Percentiles rank a stretch among this genome's conserved stretches.
Evolutionary conservation across 2,113 vertebrate species (phyloP).

Genomic region (Piaya cayana): DNA sequence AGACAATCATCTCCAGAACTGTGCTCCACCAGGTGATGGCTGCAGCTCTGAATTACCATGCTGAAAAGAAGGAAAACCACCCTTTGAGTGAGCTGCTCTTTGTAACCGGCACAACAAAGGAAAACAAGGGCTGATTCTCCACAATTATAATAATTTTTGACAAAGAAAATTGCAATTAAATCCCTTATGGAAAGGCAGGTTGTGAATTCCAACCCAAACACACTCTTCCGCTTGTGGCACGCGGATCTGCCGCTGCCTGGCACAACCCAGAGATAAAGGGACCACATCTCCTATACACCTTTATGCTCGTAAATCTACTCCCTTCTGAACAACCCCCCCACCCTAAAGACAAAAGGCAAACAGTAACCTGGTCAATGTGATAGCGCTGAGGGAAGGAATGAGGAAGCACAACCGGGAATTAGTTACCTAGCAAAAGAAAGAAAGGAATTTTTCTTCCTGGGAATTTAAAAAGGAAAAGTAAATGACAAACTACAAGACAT

Average conservation of each 20-base stretch:
- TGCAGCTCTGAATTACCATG: not conserved
- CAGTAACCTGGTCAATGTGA: not conserved
- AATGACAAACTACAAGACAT: not conserved
- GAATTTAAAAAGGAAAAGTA: not conserved
- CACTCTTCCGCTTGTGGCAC: not conserved
- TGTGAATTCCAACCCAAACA: not conserved
- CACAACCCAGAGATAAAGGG: not conserved
- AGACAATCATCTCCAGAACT: constrained; percentile 10
- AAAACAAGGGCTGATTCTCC: not conserved
- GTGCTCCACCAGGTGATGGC: not conserved
- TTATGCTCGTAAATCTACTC: too few relatives aligned
- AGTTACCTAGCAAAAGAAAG: not conserved
- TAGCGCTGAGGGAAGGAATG: not conserved
- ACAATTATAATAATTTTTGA: not conserved
- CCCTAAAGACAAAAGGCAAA: not conserved
- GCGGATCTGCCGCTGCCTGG: not conserved
- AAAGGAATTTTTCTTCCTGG: not conserved
- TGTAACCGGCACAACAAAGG: not conserved
- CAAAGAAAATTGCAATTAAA: not conserved
- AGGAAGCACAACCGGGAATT: not conserved
- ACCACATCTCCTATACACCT: not conserved
- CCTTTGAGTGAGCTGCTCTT: not conserved
- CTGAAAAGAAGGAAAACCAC: not conserved
- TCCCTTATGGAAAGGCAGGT: not conserved
- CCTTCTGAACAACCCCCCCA: not conserved